Conservation (phyloP, 2,113 vertebrate genomes). For the Telmatochromis sp. region DNA sequence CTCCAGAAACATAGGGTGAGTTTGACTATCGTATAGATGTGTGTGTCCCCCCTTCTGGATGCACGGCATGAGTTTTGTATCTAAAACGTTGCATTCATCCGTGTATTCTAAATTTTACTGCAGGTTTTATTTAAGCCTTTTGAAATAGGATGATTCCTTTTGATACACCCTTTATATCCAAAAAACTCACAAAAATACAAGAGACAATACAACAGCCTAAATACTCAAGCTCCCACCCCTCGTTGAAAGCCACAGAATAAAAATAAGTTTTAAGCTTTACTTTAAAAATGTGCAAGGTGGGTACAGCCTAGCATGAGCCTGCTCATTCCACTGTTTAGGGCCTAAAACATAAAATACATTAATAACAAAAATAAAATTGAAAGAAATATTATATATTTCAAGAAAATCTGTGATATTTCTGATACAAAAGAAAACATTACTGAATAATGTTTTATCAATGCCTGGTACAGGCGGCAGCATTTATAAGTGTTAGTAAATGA, state of each 20-base stretch:
- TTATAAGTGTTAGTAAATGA: neutral
- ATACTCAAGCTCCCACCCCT: neutral
- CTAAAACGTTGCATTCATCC: neutral
- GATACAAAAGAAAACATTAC: neutral
- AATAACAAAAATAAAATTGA: neutral
- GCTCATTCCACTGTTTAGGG: neutral
- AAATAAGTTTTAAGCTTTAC: neutral
- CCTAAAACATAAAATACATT: neutral
- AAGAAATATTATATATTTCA: neutral
- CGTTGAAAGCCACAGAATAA: neutral
- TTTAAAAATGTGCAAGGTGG: neutral
- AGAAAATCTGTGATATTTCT: neutral
- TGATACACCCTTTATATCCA: neutral
- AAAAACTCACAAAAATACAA: neutral
- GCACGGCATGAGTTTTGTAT: neutral
- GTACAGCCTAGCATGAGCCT: neutral
- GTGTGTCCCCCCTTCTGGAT: rapidly evolving
- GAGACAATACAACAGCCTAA: neutral
- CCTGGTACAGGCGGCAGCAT: neutral
- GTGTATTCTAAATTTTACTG: neutral
- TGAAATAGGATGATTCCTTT: neutral
- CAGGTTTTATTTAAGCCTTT: neutral
- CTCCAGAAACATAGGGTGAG: neutral
- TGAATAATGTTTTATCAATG: neutral
- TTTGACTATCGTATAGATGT: neutral